Base-by-base conservation (phyloP, 2,888 invertebrate genomes). In the Thecophora atra region DNA sequence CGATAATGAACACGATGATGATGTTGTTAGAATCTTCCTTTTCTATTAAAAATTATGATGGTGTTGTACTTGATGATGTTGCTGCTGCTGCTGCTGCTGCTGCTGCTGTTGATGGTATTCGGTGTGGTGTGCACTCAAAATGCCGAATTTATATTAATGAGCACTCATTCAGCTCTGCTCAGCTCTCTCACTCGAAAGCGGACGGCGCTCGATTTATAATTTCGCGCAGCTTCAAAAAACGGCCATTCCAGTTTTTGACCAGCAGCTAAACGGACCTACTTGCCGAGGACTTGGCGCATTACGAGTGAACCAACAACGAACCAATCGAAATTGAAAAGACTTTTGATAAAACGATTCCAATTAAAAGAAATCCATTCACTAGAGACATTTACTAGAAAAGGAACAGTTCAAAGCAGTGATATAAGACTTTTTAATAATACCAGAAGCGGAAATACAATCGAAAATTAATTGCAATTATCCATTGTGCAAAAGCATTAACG, bases 161-260 rank as follows among this genome's bases (percentile, higher is more conserved):
- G 26, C 58, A 58, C 26, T 28, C 24, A 58, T 58, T 58, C 26
- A 24, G 54, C 37, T 21, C 67, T 37, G 54, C 21, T 58, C 8
- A 11, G 26, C 42, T 17, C 44, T 58, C 44, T 52, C 56, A 42
- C 68, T 58, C 68, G 58, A 58, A 58, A 58, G 56, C 30, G 19
- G 68, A 79, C 79, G 77, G 79, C 77, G 83, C 24, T 78, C 79
- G 79, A 79, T 81, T 82, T 79, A 77, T 78, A 80, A 78, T 73
- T 70, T 64, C 73, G 70, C 67, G 37, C 70, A 58, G 63, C 56
- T 58, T 58, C 63, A 51, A 69, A 77, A 76, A 81, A 79, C 79
- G 83, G 81, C 82, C 84, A 86, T 85, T 85, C 84, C 86, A 85
- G 85, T 84, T 84, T 83, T 84, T 85, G 81, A 83, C 80, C 84